Evolutionary conservation across 2,888 invertebrate genomes (phyloP).

Genomic region (Lasius platythorax): DNA sequence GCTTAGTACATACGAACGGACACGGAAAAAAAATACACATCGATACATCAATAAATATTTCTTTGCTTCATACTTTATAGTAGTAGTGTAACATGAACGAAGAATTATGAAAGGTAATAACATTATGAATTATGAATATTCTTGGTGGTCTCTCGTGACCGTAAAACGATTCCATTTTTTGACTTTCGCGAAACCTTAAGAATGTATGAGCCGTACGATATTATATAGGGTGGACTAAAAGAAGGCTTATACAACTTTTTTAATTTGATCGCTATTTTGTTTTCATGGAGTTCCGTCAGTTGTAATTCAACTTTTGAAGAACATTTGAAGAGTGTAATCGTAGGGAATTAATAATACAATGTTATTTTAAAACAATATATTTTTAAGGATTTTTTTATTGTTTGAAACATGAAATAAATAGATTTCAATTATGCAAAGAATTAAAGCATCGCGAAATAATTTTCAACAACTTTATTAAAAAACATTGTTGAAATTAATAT

Average conservation of each 20-base stretch:
- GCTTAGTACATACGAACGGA: constrained; percentile 2
- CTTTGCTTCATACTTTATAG: neutral
- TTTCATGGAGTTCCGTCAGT: neutral
- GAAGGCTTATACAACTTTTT: neutral
- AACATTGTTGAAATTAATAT: neutral
- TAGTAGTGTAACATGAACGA: neutral
- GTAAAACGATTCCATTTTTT: neutral
- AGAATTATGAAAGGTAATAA: neutral
- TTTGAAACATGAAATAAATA: neutral
- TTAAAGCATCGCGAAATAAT: neutral
- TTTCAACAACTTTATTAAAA: neutral
- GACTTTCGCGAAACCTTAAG: neutral
- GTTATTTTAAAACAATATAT: neutral
- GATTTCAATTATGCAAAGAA: neutral
- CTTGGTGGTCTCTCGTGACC: neutral
- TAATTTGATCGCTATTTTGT: neutral
- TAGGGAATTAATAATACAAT: neutral
- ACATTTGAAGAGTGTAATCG: too few species aligned
- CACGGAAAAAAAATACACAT: constrained; percentile 9
- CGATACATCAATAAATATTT: constrained; percentile 23
- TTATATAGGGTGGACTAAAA: neutral
- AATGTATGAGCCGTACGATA: neutral
- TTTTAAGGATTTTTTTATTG: neutral
- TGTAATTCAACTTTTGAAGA: neutral
- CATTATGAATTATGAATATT: constrained; percentile 3